Conservation (phyloP, 2,888 invertebrate genomes). For the Mythimna pallens region DNA sequence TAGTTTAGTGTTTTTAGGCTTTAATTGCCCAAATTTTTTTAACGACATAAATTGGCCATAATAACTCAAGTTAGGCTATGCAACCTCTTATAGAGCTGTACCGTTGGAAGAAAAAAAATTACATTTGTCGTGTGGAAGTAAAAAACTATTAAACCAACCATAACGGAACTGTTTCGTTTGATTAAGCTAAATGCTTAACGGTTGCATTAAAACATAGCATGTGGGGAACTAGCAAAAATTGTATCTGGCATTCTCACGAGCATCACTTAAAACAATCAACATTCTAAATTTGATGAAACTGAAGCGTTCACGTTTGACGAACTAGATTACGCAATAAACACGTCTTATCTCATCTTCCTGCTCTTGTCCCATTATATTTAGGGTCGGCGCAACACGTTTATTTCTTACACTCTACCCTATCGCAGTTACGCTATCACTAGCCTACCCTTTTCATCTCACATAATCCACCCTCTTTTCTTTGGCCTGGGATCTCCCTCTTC, state of each 20-base stretch:
- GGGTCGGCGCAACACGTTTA: no score
- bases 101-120: neutral
- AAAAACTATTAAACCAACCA: conserved; percentile 9
- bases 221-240: conserved; percentile 27
- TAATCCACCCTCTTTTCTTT: no score
- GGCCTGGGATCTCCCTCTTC: no score
- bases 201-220: conserved; percentile 1
- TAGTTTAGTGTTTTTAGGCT: no score
- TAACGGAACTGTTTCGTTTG: conserved; percentile 13
- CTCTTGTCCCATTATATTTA: no score
- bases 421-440: no score
- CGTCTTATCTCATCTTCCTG: neutral
- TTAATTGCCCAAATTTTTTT: no score
- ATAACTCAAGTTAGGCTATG: neutral
- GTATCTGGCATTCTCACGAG: conserved; percentile 27
- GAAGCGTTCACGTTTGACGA: conserved; percentile 7
- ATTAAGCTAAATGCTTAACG: neutral
- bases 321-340: conserved; percentile 9
- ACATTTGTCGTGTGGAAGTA: neutral
- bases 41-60: neutral
- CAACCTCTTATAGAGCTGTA: neutral
- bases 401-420: no score
- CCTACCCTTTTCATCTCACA: no score
- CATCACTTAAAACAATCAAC: conserved; percentile 24
- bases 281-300: conserved; percentile 14